Evolutionary conservation across 1,140 invertebrate genomes (phyloP).

Genomic region (Ostrea edulis): DNA sequence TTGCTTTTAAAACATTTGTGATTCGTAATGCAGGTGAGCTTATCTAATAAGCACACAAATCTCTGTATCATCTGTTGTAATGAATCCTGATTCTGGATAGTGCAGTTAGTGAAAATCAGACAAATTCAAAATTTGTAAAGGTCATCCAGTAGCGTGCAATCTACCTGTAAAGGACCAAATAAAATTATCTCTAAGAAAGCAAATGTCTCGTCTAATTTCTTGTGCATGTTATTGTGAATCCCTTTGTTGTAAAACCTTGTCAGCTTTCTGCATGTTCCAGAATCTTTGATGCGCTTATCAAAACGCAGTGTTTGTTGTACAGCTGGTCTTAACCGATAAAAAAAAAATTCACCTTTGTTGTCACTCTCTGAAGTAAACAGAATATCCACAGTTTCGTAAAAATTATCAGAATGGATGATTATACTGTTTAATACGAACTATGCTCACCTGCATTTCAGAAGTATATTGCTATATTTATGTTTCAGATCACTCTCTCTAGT

Average conservation of each 20-base stretch:
- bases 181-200: slow-evolving; percentile 28
- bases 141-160: background rate
- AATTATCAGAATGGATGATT: background rate
- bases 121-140: slow-evolving; percentile 24
- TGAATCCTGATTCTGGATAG: slow-evolving; percentile 13
- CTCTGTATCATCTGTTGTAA: background rate
- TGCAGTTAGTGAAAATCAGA: background rate
- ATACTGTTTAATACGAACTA: background rate
- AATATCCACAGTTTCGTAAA: background rate
- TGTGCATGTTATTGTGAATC: slow-evolving; percentile 1
- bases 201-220: slow-evolving; percentile 39
- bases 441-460: slow-evolving; percentile 29
- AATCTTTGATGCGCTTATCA: background rate
- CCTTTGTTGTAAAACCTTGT: background rate
- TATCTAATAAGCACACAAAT: slow-evolving; percentile 21
- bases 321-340: background rate
- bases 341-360: background rate
- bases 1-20: slow-evolving; percentile 36
- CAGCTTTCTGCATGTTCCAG: slow-evolving; percentile 23
- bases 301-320: background rate
- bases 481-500: background rate
- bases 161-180: slow-evolving; percentile 46
- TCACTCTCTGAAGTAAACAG: background rate
- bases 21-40: slow-evolving; percentile 14
- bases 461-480: background rate